A percentile compares a stretch with the other conserved stretches of the same genome.
Evolutionary conservation across 2,113 vertebrate genomes (phyloP).

Genomic region (Passer montanus): DNA sequence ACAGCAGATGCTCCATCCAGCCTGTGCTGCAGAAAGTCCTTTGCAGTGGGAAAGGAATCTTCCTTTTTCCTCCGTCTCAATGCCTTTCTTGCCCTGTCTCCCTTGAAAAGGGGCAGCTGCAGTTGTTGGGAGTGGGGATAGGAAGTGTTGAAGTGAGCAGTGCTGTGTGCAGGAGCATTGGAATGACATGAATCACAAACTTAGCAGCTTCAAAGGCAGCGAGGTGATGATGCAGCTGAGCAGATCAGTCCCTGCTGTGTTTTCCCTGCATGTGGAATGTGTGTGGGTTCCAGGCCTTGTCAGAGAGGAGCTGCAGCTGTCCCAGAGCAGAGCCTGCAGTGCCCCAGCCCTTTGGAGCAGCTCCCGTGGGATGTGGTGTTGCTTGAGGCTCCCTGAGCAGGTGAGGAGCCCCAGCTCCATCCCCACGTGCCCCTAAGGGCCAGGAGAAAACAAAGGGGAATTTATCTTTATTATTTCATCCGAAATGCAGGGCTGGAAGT

Average conservation of each 20-base stretch:
- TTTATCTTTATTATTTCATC: background rate
- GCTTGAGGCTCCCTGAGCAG: background rate
- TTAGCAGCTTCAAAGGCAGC: background rate
- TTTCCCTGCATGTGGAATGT: background rate
- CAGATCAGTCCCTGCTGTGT: background rate
- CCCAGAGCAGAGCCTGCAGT: background rate
- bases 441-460: background rate
- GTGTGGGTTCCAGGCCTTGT: background rate
- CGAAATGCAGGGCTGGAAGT: background rate
- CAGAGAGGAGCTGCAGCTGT: conserved; percentile 48
- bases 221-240: background rate
- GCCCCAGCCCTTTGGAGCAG: background rate
- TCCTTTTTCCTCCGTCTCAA: background rate
- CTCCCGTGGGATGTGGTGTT: background rate
- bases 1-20: background rate
- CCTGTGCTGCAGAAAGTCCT: background rate
- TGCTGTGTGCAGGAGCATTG: background rate
- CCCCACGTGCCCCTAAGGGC: background rate
- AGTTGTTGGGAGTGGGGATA: accelerated
- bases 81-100: background rate
- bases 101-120: background rate
- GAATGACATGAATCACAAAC: background rate
- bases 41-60: background rate
- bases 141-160: background rate
- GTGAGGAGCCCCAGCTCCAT: background rate